These are phyloP conservation scores for Hozukius guyotensis DNA, from an alignment of 2,797 vertebrate species.

Conservation along the genomic window DNA sequence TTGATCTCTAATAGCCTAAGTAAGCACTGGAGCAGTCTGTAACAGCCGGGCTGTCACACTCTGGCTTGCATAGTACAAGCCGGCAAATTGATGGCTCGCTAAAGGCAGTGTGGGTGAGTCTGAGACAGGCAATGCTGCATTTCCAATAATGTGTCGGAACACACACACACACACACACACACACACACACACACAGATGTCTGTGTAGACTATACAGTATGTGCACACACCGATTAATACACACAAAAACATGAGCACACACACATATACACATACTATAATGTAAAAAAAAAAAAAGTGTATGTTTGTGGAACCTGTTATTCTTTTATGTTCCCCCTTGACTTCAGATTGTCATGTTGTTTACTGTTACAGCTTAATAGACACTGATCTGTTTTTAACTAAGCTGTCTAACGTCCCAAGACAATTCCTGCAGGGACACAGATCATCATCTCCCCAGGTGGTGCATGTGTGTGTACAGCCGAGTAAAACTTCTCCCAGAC, in stretches of 20 bases:
- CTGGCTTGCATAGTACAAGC: constrained; percentile 16
- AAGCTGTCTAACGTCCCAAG: constrained; percentile 19
- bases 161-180: not conserved
- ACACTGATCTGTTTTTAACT: constrained; percentile 21
- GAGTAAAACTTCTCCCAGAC: not conserved
- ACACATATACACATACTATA: not conserved
- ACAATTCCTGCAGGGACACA: constrained; percentile 16
- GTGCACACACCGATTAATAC: not conserved
- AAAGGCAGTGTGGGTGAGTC: constrained; percentile 38
- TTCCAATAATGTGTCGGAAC: constrained; percentile 14
- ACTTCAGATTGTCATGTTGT: constrained; percentile 12
- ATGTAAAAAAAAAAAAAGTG: not conserved
- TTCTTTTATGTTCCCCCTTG: not conserved
- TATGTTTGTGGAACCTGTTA: not conserved
- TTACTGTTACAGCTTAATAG: constrained; percentile 18
- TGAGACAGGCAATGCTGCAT: constrained; percentile 17
- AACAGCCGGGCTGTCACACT: constrained; percentile 42
- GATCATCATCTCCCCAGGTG: constrained; percentile 7
- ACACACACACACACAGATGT: not conserved
- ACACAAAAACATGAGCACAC: not conserved
- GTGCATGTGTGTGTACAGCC: not conserved
- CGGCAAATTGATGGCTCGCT: constrained; percentile 49
- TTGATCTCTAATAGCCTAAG: constrained; percentile 52
- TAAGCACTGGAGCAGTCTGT: constrained; percentile 31
- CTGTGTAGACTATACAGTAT: not conserved